Conservation (phyloP, 2,888 invertebrate species). For the Euzophera pinguis region DNA sequence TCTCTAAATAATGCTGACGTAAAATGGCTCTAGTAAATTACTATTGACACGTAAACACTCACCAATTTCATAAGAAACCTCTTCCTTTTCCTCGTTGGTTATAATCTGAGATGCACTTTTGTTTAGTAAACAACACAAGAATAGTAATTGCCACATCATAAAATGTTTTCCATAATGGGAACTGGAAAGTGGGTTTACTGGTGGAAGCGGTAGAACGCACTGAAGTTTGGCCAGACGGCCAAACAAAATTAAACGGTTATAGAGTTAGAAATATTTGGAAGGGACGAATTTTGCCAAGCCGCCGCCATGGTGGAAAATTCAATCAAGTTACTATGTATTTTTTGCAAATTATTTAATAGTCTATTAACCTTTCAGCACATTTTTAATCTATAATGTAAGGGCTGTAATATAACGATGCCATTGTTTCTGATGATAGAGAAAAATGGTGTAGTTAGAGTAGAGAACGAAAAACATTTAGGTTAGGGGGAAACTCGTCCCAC, state of each 20-base stretch:
- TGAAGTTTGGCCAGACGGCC: conserved; percentile 36
- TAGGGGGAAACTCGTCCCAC: no score
- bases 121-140: conserved; percentile 30
- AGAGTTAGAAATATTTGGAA: conserved; percentile 21
- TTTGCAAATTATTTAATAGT: not conserved
- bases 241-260: conserved; percentile 31
- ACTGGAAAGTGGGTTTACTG: conserved; percentile 22
- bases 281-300: conserved; percentile 12
- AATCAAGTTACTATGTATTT: not conserved
- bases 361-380: no score
- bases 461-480: no score
- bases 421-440: no score
- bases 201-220: conserved; percentile 24
- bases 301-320: not conserved
- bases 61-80: conserved; percentile 55
- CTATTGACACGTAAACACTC: conserved; percentile 21
- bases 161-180: conserved; percentile 18
- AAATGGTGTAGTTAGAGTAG: no score
- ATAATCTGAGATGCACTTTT: conserved; percentile 39
- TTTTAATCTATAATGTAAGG: no score
- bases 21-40: not conserved
- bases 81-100: conserved; percentile 24
- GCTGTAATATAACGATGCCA: no score
- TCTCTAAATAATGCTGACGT: no score
- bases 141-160: conserved; percentile 36